Evolutionary conservation across 2,797 vertebrate genomes (phyloP), one percentile per base, ranked within the genome.

Genomic region (Pseudotriccus pelzelni): DNA sequence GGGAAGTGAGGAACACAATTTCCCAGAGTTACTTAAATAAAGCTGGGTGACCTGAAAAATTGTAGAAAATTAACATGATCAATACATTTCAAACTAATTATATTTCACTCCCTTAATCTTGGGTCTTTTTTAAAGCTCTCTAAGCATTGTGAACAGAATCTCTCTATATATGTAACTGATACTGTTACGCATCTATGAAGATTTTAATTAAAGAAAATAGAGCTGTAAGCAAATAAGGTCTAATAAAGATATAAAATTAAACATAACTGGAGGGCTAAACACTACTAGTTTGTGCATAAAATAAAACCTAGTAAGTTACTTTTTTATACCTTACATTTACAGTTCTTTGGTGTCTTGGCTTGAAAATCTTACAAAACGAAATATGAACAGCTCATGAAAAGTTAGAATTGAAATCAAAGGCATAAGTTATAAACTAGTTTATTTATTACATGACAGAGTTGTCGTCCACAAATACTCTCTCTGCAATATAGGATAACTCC

Each of bases 31-130:
- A 98, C 98, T 99, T 96, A 98, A 97, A 96, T 99, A 99, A 97
- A 99, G 96, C 97, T 99, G 99, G n/a, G 99, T 99, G 85, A 99
- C 99, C 99, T 99, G 96, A 60, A 97, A 90, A 77, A 95, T 7
- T 70, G 46, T 7, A 87, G 53, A 83, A 94, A 77, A 94, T 88
- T 43, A 76, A 75, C 55, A 79, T 2, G 1, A 77, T 41, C 43
- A 87, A 70, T 70, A 64, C 8, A 68, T 74, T 89, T 84, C 32
- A 88, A 78, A 80, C 25, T 32, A 74, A 77, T 62, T 75, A 58
- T 17, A 16, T 55, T 87, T 87, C 46, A 46, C 1, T 2, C 3
- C 6, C 16, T 6, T 44, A 74, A 68, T 73, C 27, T 15, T 44
- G 23, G 1, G 9, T 43, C 4, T 73, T 84, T 36, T 41, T 17